Base-by-base conservation (phyloP, 2,888 invertebrate species). In the Hypselothyrea guttata region DNA sequence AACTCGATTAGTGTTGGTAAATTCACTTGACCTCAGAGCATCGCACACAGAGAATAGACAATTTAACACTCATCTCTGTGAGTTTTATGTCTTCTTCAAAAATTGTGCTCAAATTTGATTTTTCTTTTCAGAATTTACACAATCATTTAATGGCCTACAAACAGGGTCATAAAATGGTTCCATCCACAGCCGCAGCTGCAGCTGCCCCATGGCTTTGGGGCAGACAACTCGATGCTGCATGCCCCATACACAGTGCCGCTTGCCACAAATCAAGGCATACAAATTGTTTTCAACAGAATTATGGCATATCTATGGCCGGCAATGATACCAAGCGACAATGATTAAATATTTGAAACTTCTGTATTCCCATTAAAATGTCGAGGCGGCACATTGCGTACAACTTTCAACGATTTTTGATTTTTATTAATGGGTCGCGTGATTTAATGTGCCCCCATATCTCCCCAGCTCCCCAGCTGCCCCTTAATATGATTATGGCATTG, bases 351-450 rank as follows among this genome's bases (percentile, higher is more conserved):
- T 69, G 30, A 54, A 71, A 76, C 78, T 78, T 77, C 81, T 83
- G 81, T 84, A 60, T 60, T 53, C 44, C 56, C 62, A 63, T 75
- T 67, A 68, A 68, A 77, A 62, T 58, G 38, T 66, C 46, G 45
- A 52, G 56, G 27, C 47, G 51, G 22, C 22, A 22, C 22, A 22
- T 22, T 42, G 61, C 57, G 54, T 42, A 52, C 48, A 70, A 63
- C 52, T 79, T 81, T n/a, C 44, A 71, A 81, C 63, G 69, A 76
- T 78, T 83, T n/a, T n/a, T n/a, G n/a, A n/a, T n/a, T n/a, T n/a
- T 79, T 83, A 77, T 79, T 79, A 79, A 79, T 81, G 79, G 76
- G 79, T 78, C 77, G 76, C 79, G 79, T 78, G 77, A 78, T 83
- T 83, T 83, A 75, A 77, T 76, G 75, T 68, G 68, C 59, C 45